Percentiles rank a stretch among this genome's conserved stretches.
phyloP scores from a whole-genome alignment of 2,113 vertebrate species.

The Colaptes auratus region DNA sequence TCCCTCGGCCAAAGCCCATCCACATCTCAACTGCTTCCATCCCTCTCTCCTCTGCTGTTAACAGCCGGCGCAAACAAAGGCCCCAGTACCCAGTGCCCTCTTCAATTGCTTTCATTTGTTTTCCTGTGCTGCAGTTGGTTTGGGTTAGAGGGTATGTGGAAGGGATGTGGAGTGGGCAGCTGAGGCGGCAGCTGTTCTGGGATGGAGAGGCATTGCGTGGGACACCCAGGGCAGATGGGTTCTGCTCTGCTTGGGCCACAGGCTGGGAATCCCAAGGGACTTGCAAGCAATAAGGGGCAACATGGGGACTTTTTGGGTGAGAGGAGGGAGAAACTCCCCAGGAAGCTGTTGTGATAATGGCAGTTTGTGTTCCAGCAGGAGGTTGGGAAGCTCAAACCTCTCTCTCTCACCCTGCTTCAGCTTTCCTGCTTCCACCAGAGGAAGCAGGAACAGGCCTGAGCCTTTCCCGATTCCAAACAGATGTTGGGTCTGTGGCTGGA shows the following conservation, averaged over 20 bases:
- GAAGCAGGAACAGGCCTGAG: not conserved
- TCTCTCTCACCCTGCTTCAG: not conserved
- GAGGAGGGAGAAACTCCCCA: not conserved
- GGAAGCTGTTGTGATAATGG: not conserved
- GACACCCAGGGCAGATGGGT: not conserved
- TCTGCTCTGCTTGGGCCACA: not conserved
- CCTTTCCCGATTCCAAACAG: not conserved
- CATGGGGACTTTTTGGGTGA: not conserved
- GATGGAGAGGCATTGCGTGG: not conserved
- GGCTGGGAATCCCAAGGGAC: not conserved
- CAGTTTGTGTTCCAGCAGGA: not conserved
- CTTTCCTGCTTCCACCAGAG: not conserved
- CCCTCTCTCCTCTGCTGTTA: constrained; percentile 30
- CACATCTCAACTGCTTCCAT: constrained; percentile 36
- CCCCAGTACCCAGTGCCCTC: not conserved
- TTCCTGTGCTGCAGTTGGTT: not conserved
- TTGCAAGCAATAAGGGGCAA: not conserved
- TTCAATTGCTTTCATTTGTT: constrained; percentile 10
- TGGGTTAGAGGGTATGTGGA: not conserved
- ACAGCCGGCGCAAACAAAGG: constrained; percentile 51
- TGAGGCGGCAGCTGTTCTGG: not conserved
- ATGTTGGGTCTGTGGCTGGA: not conserved
- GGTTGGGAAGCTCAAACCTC: not conserved
- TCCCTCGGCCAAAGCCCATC: constrained; percentile 16
- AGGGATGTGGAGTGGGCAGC: not conserved